Evolutionary conservation across 2,888 invertebrate genomes (phyloP).

Genomic region (Nycteola revayana): DNA sequence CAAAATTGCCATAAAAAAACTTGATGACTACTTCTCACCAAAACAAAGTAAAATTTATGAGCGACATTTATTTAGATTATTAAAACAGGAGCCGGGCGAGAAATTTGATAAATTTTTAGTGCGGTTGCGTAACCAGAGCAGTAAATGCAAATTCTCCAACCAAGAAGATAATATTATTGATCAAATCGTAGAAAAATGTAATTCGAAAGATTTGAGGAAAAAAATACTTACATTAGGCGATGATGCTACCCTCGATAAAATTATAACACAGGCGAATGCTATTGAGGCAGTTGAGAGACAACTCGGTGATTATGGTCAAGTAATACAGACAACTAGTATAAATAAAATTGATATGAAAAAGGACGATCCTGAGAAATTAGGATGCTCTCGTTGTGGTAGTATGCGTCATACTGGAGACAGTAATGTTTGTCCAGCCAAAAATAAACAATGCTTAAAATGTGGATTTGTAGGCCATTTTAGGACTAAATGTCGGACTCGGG

Average conservation of each 20-base stretch:
- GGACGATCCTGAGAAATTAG: not conserved
- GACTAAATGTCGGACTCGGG: not conserved
- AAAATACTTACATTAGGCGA: slow-evolving; percentile 20
- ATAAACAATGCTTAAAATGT: not conserved
- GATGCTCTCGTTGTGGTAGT: slow-evolving; percentile 11
- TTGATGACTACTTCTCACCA: slow-evolving; percentile 14
- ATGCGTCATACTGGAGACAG: not conserved
- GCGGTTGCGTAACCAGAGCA: slow-evolving; percentile 18
- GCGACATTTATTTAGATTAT: slow-evolving; percentile 14
- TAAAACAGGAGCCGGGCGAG: slow-evolving; percentile 21
- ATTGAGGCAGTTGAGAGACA: slow-evolving; percentile 9
- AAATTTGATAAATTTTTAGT: no score
- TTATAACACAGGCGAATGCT: slow-evolving; percentile 16
- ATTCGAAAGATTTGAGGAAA: slow-evolving; percentile 16
- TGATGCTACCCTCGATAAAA: slow-evolving; percentile 8
- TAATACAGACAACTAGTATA: not conserved
- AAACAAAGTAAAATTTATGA: slow-evolving; percentile 16
- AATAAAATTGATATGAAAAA: not conserved
- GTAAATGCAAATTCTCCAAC: slow-evolving; percentile 23
- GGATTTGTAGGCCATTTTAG: not conserved
- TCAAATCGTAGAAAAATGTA: slow-evolving; percentile 26
- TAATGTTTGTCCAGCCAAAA: not conserved
- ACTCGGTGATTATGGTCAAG: slow-evolving; percentile 4
- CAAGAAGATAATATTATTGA: slow-evolving; percentile 27
- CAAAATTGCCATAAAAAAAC: not conserved